Conservation (phyloP, 2,888 invertebrate genomes). For the Cyaniris semiargus region DNA sequence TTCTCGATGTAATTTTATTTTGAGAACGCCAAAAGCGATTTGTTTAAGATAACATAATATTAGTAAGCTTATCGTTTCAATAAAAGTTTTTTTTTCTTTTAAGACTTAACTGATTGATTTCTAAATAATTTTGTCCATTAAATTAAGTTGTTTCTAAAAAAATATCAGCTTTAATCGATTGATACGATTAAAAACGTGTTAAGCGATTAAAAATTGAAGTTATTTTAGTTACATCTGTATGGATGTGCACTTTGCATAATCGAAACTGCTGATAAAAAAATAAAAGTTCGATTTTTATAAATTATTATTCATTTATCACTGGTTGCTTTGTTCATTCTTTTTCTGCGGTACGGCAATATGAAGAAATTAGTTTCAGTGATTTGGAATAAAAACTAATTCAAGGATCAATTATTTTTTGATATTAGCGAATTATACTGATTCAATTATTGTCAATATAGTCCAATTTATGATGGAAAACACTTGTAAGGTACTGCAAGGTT, state of each 20-base stretch:
- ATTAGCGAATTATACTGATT: background rate
- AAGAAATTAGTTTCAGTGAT: background rate
- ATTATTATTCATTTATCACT: slow-evolving; percentile 8
- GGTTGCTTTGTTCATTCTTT: background rate
- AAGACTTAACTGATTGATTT: background rate
- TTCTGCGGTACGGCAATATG: background rate
- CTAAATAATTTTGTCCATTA: background rate
- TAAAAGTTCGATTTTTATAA: background rate
- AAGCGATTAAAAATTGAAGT: background rate
- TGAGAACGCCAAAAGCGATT: background rate
- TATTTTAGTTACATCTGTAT: background rate
- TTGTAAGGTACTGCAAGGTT: background rate
- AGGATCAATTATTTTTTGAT: background rate
- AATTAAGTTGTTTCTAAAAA: background rate
- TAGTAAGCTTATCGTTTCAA: background rate
- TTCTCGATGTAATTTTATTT: no score
- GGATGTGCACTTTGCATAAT: background rate
- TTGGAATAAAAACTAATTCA: background rate
- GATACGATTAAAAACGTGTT: background rate
- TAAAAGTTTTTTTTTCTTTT: background rate
- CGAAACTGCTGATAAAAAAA: background rate
- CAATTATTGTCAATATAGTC: background rate
- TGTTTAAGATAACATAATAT: background rate
- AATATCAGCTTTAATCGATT: background rate
- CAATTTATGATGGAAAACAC: background rate